phyloP scores from a whole-genome alignment of 1,140 invertebrate species.

The Lucilia cuprina region DNA sequence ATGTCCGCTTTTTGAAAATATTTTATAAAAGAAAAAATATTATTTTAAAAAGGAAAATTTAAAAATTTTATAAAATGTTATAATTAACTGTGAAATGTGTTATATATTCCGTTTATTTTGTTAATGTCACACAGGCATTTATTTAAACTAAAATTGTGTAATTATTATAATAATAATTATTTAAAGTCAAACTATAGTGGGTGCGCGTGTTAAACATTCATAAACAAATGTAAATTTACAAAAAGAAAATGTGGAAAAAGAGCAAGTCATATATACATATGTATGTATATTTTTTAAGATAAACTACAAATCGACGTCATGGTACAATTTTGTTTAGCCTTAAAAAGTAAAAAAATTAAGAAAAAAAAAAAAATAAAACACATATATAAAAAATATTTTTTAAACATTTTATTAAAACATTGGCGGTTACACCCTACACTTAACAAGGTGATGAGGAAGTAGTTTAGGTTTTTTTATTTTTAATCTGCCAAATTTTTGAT shows the following conservation, averaged over 20 bases:
- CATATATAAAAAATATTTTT: too few relatives aligned
- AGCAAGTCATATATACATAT: neutral
- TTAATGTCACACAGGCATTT: neutral
- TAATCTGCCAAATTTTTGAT: too few relatives aligned
- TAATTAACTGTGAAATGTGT: neutral
- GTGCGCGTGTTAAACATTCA: conserved; percentile 8
- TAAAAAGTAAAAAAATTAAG: neutral
- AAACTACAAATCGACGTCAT: conserved; percentile 21
- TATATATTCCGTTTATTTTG: neutral
- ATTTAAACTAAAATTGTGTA: neutral
- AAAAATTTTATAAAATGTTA: neutral
- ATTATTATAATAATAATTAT: neutral
- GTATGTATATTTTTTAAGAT: neutral
- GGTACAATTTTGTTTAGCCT: neutral
- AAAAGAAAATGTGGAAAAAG: neutral
- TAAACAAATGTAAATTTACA: neutral
- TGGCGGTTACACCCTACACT: too few relatives aligned
- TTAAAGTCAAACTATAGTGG: neutral
- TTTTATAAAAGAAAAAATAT: neutral
- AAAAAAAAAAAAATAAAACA: too few relatives aligned
- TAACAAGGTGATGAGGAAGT: too few relatives aligned
- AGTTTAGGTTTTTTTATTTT: too few relatives aligned
- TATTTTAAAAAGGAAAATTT: neutral
- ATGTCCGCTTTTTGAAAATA: too few relatives aligned
- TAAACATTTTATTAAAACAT: too few relatives aligned